Evolutionary conservation across 2,888 invertebrate species (phyloP).

Genomic region (Flabesymbios commensalis): DNA sequence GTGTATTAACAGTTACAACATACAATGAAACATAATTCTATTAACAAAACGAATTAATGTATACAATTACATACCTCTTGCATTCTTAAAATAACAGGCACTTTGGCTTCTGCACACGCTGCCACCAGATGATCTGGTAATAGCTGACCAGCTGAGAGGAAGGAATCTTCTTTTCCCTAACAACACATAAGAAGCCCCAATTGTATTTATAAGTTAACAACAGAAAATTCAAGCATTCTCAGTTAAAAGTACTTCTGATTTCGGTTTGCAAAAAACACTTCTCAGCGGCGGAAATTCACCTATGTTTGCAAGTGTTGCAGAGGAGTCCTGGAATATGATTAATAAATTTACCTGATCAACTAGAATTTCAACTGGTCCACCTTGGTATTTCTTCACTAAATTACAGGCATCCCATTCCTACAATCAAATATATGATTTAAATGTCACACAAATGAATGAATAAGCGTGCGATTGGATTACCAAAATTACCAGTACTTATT

Average conservation of each 20-base stretch:
- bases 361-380: constrained; percentile 80
- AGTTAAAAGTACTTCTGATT: too few species aligned
- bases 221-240: not conserved
- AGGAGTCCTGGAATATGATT: too few species aligned
- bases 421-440: constrained; percentile 8
- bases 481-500: too few species aligned
- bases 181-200: constrained; percentile 1
- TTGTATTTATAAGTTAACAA: not conserved
- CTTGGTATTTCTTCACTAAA: constrained; percentile 79
- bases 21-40: too few species aligned
- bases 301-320: too few species aligned
- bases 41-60: not conserved
- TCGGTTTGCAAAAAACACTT: too few species aligned
- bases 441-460: too few species aligned
- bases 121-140: constrained; percentile 81
- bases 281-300: too few species aligned
- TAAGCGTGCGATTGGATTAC: too few species aligned
- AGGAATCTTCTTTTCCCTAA: constrained; percentile 84
- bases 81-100: constrained; percentile 63
- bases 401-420: constrained; percentile 85
- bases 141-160: constrained; percentile 75
- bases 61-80: constrained; percentile 49
- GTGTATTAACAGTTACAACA: too few species aligned
- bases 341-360: constrained; percentile 86
- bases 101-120: constrained; percentile 73